Evolutionary conservation across 2,113 vertebrate genomes (phyloP), one percentile per base, ranked within the genome.

Genomic region (Eulacestoma nigropectus): DNA sequence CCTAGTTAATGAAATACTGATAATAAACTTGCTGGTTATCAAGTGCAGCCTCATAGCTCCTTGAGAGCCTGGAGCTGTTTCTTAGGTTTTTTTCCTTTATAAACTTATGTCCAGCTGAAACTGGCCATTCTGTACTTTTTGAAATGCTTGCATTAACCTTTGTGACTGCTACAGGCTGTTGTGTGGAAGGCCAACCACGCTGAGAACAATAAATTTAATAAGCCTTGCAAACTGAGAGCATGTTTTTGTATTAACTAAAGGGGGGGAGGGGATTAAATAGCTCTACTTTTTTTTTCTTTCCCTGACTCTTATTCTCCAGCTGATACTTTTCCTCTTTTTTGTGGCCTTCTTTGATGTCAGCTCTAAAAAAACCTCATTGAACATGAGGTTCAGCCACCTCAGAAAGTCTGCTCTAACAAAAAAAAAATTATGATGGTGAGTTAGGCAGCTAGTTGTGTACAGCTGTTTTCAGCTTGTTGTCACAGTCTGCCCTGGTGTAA

Each of bases 1-100:
- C 37, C 82, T 95, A 47, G 95, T 96, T 97, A 97, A 96, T 95
- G 67, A 85, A 86, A 83, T 52, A 91, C 94, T 86, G 63, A 79
- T 91, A 77, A 73, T 94, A 64, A 93, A 93, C 81, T 77, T 84
- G 44, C 52, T 56, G 7, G 57, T 42, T 80, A 52, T 90, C 76
- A 76, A 62, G 68, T 47, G 53, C 86, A 82, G 47, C 52, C 52
- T 44, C n/a, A 19, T 55, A 77, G 37, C 59, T 95, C 68, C 93
- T 94, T 93, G 74, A 82, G 63, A 87, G 79, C 90, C 83, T 84
- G 75, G 78, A 93, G 90, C 64, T 76, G 49, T 86, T 90, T 77
- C 84, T 95, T 90, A 18, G 29, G 10, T 41, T 30, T 79, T 78
- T 85, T 78, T 30, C 41, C 49, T 78, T 47, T 64, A 21, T 60